Conservation (phyloP, 1,140 invertebrate genomes). For the Macrosteles quadrilineatus region DNA sequence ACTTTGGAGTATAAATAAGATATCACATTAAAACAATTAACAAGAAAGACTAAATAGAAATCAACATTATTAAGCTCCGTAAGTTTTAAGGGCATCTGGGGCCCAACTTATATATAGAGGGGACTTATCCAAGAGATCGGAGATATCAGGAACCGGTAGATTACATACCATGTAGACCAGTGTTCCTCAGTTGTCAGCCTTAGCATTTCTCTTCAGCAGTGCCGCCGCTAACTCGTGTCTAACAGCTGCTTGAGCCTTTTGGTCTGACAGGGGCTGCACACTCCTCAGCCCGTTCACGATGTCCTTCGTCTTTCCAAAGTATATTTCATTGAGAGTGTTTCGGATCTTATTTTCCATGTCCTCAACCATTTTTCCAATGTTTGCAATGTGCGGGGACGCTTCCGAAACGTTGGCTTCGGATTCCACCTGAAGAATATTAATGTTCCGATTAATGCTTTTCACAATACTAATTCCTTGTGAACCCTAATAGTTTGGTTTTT, state of each 20-base stretch:
- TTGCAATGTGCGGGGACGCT: slow-evolving; percentile 94
- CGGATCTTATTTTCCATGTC: slow-evolving; percentile 99
- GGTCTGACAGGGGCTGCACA: slow-evolving; percentile 80
- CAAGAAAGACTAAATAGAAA: too few species aligned
- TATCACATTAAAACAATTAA: too few species aligned
- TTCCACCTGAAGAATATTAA: slow-evolving; percentile 69
- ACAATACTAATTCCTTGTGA: too few species aligned
- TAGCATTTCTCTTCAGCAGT: slow-evolving; percentile 73
- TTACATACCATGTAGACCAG: slow-evolving; percentile 20
- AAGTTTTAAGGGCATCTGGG: too few species aligned
- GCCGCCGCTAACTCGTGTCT: slow-evolving; percentile 84
- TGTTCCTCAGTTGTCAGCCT: slow-evolving; percentile 44
- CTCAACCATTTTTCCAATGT: slow-evolving; percentile 95
- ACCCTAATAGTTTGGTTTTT: not conserved
- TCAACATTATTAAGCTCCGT: too few species aligned
- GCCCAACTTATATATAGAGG: too few species aligned
- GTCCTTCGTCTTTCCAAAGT: slow-evolving; percentile 99
- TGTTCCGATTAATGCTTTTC: too few species aligned
- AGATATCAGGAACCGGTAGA: too few species aligned
- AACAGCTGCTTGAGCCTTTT: slow-evolving; percentile 78
- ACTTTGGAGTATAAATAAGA: too few species aligned
- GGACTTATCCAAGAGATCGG: too few species aligned
- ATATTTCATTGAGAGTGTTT: slow-evolving; percentile 97
- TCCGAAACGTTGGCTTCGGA: slow-evolving; percentile 88
- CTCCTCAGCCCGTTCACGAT: slow-evolving; percentile 97